Conservation (phyloP, 1,140 invertebrate genomes). For the Meloidogyne exigua region DNA sequence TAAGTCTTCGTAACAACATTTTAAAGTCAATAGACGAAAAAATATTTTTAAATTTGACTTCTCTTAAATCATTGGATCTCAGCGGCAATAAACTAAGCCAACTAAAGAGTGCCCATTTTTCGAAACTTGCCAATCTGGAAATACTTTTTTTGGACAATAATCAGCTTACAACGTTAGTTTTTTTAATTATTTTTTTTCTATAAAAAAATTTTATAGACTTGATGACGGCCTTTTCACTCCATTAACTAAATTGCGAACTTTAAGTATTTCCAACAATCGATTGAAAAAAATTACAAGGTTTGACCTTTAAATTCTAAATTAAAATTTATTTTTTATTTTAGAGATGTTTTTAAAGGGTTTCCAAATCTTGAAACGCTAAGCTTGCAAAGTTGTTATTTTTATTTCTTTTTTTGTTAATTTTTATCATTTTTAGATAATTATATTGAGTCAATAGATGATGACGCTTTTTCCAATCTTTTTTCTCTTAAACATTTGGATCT, state of each 20-base stretch:
- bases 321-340: conserved; percentile 21
- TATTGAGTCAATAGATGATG: conserved; percentile 31
- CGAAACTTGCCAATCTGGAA: conserved; percentile 30
- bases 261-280: conserved; percentile 53
- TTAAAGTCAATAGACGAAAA: conserved; percentile 41
- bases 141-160: conserved; percentile 41
- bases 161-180: conserved; percentile 36
- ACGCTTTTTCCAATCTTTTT: conserved; percentile 49
- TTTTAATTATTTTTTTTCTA: background rate
- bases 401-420: background rate
- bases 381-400: conserved; percentile 26
- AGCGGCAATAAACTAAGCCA: conserved; percentile 38
- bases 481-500: conserved; percentile 49
- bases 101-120: conserved; percentile 34
- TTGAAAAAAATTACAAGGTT: conserved; percentile 55
- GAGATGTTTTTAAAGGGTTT: conserved; percentile 55
- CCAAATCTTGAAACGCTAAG: conserved; percentile 44
- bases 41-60: conserved; percentile 36
- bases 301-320: background rate
- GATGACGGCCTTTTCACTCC: conserved; percentile 53
- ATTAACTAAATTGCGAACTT: conserved; percentile 43
- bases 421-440: conserved; percentile 34
- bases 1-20: conserved; percentile 50
- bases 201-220: conserved; percentile 10
- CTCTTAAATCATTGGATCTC: conserved; percentile 33